Percentiles rank a stretch among this genome's conserved stretches.
Evolutionary conservation across 2,888 invertebrate genomes (phyloP).

Genomic region (Plebejus argus): DNA sequence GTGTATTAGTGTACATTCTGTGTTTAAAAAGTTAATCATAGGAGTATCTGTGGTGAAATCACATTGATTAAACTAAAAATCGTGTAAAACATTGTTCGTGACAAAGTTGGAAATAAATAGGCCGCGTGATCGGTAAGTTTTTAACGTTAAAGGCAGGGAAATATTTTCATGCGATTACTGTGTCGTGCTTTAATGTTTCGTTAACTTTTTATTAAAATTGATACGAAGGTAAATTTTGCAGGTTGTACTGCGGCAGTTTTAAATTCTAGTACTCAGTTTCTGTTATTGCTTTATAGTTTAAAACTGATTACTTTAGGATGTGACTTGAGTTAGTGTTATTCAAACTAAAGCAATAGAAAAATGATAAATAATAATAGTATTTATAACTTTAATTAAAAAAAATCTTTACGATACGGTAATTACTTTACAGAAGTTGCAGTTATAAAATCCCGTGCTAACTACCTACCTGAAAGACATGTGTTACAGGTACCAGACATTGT

Average conservation of each 20-base stretch:
- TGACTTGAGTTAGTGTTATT: no score
- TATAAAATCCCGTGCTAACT: no score
- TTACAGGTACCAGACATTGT: no score
- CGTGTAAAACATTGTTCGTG: slow-evolving; percentile 19
- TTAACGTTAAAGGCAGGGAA: neutral
- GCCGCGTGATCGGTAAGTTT: slow-evolving; percentile 28
- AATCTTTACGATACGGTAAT: neutral
- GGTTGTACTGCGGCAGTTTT: neutral
- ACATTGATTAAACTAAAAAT: slow-evolving; percentile 5
- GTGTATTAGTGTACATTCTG: slow-evolving; percentile 18
- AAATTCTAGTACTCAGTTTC: neutral
- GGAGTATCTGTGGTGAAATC: neutral
- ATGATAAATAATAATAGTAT: no score
- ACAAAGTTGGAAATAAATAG: slow-evolving; percentile 9
- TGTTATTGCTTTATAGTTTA: neutral
- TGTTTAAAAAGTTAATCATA: neutral
- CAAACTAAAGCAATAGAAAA: no score
- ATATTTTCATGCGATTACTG: slow-evolving; percentile 4
- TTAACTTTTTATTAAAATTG: neutral
- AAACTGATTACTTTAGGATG: no score
- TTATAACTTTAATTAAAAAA: neutral
- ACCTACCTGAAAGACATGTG: no score
- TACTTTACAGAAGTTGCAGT: no score
- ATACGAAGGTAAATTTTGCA: neutral
- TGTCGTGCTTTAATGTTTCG: neutral